Conservation (phyloP, 2,113 vertebrate species). For the Rhipidura dahli region DNA sequence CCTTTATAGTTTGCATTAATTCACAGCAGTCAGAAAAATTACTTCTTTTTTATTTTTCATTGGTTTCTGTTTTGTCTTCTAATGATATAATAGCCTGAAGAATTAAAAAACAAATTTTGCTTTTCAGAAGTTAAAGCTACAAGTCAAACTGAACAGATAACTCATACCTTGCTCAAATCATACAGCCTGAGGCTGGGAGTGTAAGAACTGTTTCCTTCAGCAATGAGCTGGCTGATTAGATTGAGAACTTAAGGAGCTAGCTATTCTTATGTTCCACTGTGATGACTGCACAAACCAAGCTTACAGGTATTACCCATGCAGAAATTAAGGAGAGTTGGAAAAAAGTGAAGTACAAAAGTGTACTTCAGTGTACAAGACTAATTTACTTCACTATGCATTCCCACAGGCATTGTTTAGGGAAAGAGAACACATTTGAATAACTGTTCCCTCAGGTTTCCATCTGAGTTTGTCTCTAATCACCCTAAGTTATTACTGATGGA, state of each 20-base stretch:
- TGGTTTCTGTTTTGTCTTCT: background rate
- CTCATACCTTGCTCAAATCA: background rate
- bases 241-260: background rate
- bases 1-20: background rate
- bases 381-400: background rate
- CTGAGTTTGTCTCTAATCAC: background rate
- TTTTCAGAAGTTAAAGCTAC: background rate
- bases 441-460: background rate
- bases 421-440: background rate
- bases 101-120: background rate
- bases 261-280: background rate
- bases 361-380: background rate
- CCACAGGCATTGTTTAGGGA: background rate
- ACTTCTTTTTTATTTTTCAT: background rate
- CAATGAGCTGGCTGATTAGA: background rate
- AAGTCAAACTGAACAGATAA: background rate
- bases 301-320: background rate
- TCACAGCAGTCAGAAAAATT: background rate
- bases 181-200: background rate
- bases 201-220: background rate
- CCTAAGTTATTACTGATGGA: background rate
- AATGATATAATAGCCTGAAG: background rate
- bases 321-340: background rate
- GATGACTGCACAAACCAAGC: background rate
- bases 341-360: background rate